Evolutionary conservation across 1,140 invertebrate species (phyloP).

Genomic region (Pseudomyrmex gracilis): DNA sequence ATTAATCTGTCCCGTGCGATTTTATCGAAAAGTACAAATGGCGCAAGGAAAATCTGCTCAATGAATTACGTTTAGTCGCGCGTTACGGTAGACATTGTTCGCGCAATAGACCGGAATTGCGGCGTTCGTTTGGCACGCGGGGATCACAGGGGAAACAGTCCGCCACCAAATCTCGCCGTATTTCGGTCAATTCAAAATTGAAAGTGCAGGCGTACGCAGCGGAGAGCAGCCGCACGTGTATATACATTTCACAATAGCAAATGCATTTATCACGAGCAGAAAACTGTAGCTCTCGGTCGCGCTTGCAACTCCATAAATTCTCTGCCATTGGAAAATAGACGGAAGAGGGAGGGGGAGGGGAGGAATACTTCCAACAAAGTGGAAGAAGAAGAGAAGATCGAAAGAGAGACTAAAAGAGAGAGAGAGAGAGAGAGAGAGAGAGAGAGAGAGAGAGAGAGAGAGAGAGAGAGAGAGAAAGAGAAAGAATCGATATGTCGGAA

Average conservation of each 20-base stretch:
- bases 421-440: constrained; percentile 9
- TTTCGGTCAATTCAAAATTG: constrained; percentile 55
- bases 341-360: constrained; percentile 20
- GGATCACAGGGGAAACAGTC: background rate
- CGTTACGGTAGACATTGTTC: constrained; percentile 16
- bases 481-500: constrained; percentile 52
- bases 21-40: constrained; percentile 25
- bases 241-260: constrained; percentile 45
- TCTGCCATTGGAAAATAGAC: background rate
- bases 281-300: constrained; percentile 52
- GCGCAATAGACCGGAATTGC: constrained; percentile 31
- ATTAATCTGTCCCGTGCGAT: constrained; percentile 15
- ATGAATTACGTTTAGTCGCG: constrained; percentile 34
- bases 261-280: constrained; percentile 56
- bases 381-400: background rate
- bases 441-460: constrained; percentile 16
- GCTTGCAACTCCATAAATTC: constrained; percentile 55
- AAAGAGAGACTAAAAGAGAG: constrained; percentile 19
- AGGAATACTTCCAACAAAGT: background rate
- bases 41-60: constrained; percentile 12
- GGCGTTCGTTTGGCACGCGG: constrained; percentile 8
- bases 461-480: constrained; percentile 21
- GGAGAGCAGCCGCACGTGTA: constrained; percentile 14
- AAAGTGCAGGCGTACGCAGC: constrained; percentile 44
- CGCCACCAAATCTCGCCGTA: constrained; percentile 38